Percentiles rank a stretch among this genome's conserved stretches.
Conservation (phyloP, 2,888 invertebrate genomes). For the Trypoxylon attenuatum region DNA sequence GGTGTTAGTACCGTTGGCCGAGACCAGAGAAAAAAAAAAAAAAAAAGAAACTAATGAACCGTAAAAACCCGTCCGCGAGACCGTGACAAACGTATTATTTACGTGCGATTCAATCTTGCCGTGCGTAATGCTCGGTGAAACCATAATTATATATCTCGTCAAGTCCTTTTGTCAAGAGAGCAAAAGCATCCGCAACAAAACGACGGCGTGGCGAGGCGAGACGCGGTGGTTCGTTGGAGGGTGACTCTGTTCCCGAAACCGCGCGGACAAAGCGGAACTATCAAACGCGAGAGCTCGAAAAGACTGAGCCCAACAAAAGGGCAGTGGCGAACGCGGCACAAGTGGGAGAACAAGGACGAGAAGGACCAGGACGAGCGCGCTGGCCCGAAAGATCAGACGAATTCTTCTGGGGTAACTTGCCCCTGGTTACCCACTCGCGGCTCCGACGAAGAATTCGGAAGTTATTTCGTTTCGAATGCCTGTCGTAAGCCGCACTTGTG, state of each 20-base stretch:
- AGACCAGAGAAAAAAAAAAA: no score
- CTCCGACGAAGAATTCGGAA: constrained; percentile 56
- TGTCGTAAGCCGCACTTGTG: constrained; percentile 30
- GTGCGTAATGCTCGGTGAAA: constrained; percentile 4
- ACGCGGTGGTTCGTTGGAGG: no score
- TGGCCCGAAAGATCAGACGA: constrained; percentile 28
- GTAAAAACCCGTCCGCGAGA: neutral
- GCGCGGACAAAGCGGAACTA: neutral
- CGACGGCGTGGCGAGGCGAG: neutral
- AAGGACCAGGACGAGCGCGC: no score
- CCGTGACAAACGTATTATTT: constrained; percentile 19
- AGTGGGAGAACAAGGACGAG: no score
- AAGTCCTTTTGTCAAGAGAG: neutral
- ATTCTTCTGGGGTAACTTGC: constrained; percentile 41
- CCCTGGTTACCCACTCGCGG: neutral
- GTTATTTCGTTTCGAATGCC: constrained; percentile 61
- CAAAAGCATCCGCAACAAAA: neutral
- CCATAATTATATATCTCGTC: neutral
- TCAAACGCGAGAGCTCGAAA: neutral
- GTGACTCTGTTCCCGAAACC: neutral
- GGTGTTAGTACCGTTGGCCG: no score
- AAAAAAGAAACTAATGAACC: neutral
- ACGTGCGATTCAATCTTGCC: neutral
- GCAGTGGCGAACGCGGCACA: no score
- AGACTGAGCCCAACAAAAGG: no score